Conservation (phyloP, 2,888 invertebrate genomes). For the Cheilosia pagana region DNA sequence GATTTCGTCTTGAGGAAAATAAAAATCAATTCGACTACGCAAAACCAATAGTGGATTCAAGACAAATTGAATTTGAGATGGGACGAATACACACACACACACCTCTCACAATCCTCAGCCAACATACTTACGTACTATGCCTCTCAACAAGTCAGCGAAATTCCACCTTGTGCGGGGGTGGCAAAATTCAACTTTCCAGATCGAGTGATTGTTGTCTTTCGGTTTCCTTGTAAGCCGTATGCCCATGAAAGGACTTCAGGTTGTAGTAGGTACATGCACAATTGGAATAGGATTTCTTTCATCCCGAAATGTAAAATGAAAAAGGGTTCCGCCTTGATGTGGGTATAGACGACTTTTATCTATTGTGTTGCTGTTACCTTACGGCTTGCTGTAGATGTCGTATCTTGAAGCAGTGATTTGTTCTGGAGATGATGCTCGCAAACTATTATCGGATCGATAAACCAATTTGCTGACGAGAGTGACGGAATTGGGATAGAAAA, state of each 20-base stretch:
- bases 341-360: slow-evolving; percentile 36
- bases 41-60: slow-evolving; percentile 56
- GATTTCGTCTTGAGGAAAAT: slow-evolving; percentile 10
- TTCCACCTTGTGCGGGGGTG: slow-evolving; percentile 22
- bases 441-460: slow-evolving; percentile 9
- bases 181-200: slow-evolving; percentile 10
- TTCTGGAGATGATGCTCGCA: neutral
- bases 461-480: neutral
- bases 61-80: slow-evolving; percentile 59
- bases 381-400: neutral
- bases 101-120: neutral
- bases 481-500: neutral
- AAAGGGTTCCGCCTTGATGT: slow-evolving; percentile 55
- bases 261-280: slow-evolving; percentile 3
- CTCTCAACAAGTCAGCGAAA: slow-evolving; percentile 16
- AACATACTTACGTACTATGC: neutral
- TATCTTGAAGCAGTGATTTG: slow-evolving; percentile 9
- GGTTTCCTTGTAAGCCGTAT: slow-evolving; percentile 10
- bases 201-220: slow-evolving; percentile 46
- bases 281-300: slow-evolving; percentile 35
- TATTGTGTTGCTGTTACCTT: slow-evolving; percentile 32
- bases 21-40: slow-evolving; percentile 49
- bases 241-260: slow-evolving; percentile 10
- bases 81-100: slow-evolving; percentile 1
- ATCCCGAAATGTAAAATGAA: slow-evolving; percentile 34